These are phyloP conservation scores for Lophura swinhoii DNA, from an alignment of 2,797 vertebrate genomes.

Conservation along the genomic window DNA sequence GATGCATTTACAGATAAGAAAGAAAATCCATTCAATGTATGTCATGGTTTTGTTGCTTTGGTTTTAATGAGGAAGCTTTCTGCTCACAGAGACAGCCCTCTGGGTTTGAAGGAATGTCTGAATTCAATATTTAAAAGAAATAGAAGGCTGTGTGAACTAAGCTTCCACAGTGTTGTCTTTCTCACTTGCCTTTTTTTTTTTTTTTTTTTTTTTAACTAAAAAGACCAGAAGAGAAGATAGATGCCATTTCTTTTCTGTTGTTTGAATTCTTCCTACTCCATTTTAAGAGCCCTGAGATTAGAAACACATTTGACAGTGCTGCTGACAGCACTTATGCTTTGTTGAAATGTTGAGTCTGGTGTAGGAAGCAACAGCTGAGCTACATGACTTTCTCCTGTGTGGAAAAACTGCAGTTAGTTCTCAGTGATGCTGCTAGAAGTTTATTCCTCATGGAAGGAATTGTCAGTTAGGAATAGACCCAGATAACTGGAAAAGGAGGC, in stretches of 20 bases:
- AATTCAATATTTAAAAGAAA: neutral
- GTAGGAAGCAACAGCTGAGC: neutral
- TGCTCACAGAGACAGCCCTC: neutral
- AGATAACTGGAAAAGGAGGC: neutral
- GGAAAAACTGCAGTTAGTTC: neutral
- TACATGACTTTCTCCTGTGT: neutral
- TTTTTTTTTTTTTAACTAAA: neutral
- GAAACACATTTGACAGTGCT: neutral
- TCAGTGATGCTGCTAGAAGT: neutral
- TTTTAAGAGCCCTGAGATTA: neutral
- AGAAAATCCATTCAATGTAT: neutral
- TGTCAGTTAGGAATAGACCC: neutral
- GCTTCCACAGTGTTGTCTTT: neutral
- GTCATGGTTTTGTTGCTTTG: neutral
- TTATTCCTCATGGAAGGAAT: neutral
- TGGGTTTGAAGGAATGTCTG: neutral
- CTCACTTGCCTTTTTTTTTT: neutral
- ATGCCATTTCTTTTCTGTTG: neutral
- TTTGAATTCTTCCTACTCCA: neutral
- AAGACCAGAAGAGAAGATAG: neutral
- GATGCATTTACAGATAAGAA: neutral
- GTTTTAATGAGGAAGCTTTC: neutral
- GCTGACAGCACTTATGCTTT: accelerated
- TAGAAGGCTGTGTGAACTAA: neutral
- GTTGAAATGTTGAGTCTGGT: neutral